Percentiles rank a stretch among this genome's conserved stretches.
phyloP scores from a whole-genome alignment of 2,797 vertebrate genomes.

The Oreortyx pictus region DNA sequence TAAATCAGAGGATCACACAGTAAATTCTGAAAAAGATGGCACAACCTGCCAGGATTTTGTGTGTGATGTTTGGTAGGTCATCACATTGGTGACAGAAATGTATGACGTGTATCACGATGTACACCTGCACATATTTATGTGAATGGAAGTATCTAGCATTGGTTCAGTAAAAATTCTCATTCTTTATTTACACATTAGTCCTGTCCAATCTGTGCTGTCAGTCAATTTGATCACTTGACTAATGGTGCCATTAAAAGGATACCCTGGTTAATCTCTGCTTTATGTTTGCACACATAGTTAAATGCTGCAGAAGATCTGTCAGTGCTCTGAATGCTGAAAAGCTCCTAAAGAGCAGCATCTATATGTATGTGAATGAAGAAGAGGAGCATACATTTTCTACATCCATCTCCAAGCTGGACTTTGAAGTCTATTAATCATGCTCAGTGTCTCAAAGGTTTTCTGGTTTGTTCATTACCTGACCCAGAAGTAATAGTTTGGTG shows the following conservation, averaged over 20 bases:
- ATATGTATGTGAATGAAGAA: background rate
- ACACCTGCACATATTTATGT: background rate
- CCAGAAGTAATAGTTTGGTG: background rate
- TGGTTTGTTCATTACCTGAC: constrained; percentile 15
- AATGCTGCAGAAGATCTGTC: background rate
- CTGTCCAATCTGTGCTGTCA: background rate
- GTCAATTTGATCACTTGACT: background rate
- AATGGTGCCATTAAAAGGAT: constrained; percentile 3
- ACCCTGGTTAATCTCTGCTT: constrained; percentile 26
- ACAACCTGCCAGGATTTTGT: background rate
- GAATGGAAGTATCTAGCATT: background rate
- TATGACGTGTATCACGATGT: background rate
- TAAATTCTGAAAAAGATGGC: background rate
- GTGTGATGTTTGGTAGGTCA: background rate
- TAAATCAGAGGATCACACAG: constrained; percentile 14
- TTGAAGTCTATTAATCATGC: constrained; percentile 45
- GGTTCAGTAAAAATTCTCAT: background rate
- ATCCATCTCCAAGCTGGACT: background rate
- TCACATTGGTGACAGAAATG: background rate
- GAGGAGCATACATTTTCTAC: background rate
- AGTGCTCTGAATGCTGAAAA: background rate
- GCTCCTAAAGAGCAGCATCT: background rate
- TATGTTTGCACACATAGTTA: background rate
- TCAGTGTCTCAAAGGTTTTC: constrained; percentile 25
- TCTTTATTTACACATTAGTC: background rate